Evolutionary conservation across 2,888 invertebrate genomes (phyloP).

Genomic region (Automeris io): DNA sequence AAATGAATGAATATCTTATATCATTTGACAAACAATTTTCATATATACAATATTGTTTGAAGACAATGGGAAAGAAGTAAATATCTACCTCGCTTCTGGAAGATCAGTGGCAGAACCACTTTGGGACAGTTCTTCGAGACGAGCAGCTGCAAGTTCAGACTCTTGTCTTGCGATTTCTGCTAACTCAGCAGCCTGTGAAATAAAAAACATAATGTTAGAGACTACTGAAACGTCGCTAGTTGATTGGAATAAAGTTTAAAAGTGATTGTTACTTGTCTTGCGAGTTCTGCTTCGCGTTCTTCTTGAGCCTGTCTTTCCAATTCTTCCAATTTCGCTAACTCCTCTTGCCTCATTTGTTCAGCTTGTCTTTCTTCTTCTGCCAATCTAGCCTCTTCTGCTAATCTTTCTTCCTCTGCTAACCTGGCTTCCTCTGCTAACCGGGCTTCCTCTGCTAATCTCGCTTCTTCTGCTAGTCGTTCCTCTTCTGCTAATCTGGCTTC

Average conservation of each 20-base stretch:
- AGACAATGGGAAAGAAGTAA: neutral
- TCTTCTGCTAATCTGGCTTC: conserved; percentile 57
- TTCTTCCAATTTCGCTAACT: conserved; percentile 75
- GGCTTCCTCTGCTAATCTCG: conserved; percentile 60
- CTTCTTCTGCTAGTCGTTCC: conserved; percentile 67
- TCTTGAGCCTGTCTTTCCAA: conserved; percentile 79
- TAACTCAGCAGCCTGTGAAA: conserved; percentile 79
- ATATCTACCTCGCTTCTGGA: conserved; percentile 45
- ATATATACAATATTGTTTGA: neutral
- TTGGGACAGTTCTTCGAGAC: conserved; percentile 75
- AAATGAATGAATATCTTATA: too few species aligned
- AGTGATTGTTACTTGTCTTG: conserved; percentile 72
- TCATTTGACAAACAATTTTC: neutral
- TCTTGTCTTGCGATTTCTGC: conserved; percentile 80
- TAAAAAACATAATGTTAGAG: conserved; percentile 1
- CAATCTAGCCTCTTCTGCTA: conserved; percentile 50
- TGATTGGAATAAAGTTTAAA: neutral
- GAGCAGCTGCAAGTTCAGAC: conserved; percentile 76
- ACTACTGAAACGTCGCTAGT: neutral
- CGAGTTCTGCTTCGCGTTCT: conserved; percentile 81
- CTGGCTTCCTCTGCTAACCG: conserved; percentile 45
- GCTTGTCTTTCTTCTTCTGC: conserved; percentile 66
- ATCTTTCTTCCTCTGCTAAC: conserved; percentile 37
- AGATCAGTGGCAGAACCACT: conserved; percentile 61
- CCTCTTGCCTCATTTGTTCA: conserved; percentile 75